phyloP scores from a whole-genome alignment of 2,113 vertebrate genomes.

The Gopherus evgoodei region DNA sequence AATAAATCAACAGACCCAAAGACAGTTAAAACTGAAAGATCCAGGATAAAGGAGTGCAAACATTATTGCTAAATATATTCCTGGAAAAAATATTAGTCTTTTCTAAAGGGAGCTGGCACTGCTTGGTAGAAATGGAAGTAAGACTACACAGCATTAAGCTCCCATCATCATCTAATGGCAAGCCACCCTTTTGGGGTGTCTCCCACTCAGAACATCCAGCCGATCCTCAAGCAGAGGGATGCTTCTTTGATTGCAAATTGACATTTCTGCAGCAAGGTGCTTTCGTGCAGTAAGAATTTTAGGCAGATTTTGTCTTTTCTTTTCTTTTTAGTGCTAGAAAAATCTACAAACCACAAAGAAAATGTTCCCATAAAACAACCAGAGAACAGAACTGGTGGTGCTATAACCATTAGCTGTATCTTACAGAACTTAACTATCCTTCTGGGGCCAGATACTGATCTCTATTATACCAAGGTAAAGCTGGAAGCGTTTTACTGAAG shows the following conservation, averaged over 20 bases:
- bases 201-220: background rate
- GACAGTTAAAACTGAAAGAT: background rate
- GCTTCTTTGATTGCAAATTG: background rate
- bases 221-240: background rate
- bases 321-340: background rate
- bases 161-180: background rate
- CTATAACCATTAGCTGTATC: background rate
- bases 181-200: fast-evolving
- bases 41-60: background rate
- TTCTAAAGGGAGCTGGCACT: background rate
- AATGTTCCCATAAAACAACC: background rate
- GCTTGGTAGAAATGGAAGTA: background rate
- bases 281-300: background rate
- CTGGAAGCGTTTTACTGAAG: conserved; percentile 42
- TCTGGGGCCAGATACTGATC: background rate
- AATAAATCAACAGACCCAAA: background rate
- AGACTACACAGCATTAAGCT: background rate
- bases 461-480: conserved; percentile 2
- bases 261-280: background rate
- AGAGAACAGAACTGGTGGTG: background rate
- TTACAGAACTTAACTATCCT: background rate
- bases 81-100: background rate
- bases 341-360: background rate
- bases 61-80: background rate
- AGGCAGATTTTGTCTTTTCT: background rate